Base-by-base conservation (phyloP, 2,888 invertebrate species). In the Cordylochernes scorpioides region DNA sequence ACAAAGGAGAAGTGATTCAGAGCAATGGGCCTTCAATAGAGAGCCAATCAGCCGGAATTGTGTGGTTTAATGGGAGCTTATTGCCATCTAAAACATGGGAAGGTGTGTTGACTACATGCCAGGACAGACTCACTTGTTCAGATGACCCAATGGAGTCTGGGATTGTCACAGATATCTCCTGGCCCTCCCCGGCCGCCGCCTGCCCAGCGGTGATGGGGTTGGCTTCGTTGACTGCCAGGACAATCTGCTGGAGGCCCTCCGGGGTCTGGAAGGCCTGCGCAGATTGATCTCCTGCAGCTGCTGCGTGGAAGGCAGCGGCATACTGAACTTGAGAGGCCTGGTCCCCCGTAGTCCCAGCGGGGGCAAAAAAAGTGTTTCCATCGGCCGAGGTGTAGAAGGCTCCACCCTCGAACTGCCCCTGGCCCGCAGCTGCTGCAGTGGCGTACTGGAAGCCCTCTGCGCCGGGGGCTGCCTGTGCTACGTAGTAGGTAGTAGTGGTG, bases 161-260 rank as follows among this genome's bases (percentile, higher is more conserved):
- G 29, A 41, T 41, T 3, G 41, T 39, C 3, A 41, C 41, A 3
- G 36, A 36, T 15, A 41, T 39, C 25, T 41, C 41, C 8, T 30
- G 36, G 9, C 38, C 33, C 15, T 32, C 25, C 12, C 39, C 32
- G 29, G 33, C 36, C 12, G 30, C 21, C 7, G 25, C 30, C 8
- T 19, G 34, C 15, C 31, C 34, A 8, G 31, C 15, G 17, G 25
- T 9, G 9, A 25, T 12, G 9, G n/a, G 14, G 22, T 28, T 17
- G 9, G 32, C 31, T 3, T 38, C 35, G 19, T 36, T 33, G 17
- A 38, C 39, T 17, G 38, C 41, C 15, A 39, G 29, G 5, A 39
- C 40, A 10, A 39, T 39, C 14, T 36, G 39, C 24, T 37, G 39
- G 4, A 34, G 25, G 2, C 39, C n/a, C n/a, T n/a, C n/a, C n/a